Evolutionary conservation across 2,797 vertebrate genomes (phyloP), one percentile per base, ranked within the genome.

Genomic region (Gymnothorax javanicus): DNA sequence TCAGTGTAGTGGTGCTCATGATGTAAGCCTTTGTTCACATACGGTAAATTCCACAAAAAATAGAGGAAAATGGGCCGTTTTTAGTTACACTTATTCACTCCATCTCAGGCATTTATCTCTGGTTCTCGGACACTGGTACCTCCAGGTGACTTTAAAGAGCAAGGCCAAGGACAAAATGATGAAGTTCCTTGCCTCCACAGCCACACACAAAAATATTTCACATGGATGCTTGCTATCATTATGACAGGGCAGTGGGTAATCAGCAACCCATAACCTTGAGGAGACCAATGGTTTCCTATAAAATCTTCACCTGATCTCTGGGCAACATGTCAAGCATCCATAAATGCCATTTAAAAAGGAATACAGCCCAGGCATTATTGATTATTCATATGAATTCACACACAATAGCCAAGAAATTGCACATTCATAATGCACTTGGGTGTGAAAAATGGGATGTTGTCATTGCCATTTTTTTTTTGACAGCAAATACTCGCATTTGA

Each of bases 111-210:
- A 93, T 95, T 95, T 96, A 93, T 94, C 93, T 91, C 73, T 73
- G 25, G 69, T 52, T 13, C 20, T 43, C 93, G 93, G 92, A 95
- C 95, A 93, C 94, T 92, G 92, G 90, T 91, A 92, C 90, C 92
- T 90, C 92, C 91, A 91, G 93, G 92, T 97, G 96, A 97, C 96
- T 96, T 97, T 97, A 95, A 91, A 91, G 91, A 94, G 93, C 94
- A 91, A 91, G 89, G 83, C 91, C 93, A 97, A 97, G 96, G 97
- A 94, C 95, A 84, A 94, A 95, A 96, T 97, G 96, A 97, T 97
- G 90, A 96, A 97, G 96, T 92, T 96, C 87, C 93, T 92, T 96
- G 95, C 94, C 95, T 93, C 93, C 92, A 91, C 90, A 86, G 90
- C 93, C 86, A 86, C 93, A 94, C 95, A 93, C 91, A 88, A 93